Base-by-base conservation (phyloP, 2,888 invertebrate species). In the Eudasyphora cyanicolor region DNA sequence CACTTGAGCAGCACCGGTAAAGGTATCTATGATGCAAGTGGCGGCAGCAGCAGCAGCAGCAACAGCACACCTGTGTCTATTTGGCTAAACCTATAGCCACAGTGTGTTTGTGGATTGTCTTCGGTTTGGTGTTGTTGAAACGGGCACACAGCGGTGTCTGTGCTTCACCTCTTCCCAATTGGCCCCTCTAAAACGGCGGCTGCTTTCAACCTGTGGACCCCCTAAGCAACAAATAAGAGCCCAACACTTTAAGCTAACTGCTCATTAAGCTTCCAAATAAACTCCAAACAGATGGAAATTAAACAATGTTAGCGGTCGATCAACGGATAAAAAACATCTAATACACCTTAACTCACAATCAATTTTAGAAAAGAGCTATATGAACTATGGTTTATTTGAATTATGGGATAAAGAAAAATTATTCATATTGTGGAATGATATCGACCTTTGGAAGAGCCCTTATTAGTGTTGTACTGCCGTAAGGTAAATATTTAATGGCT, bases 11-110 rank as follows among this genome's bases (percentile, higher is more conserved):
- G 12, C 38, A 38, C 38, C 21, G 32, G 14, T 60, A 24, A 24
- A 10, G 7, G 64, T 67, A 10, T 38, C 21, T 21, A 24, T 74
- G 73, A 51, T 75, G 78, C 80, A 78, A 77, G 77, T 27, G 27
- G 8, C 57, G 27, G 8, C 60, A 29, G 29, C 57, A 14, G 10
- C 8, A 12, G 27, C 19, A 57, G 57, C 17, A 24, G 27, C 27
- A 2, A 4, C 83, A 8, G 49, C 57, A 81, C 84, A 84, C 84
- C 84, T 84, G 84, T 84, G 80, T 78, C 38, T 80, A 83, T 83
- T 78, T 78, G 78, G 75, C 42, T 78, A 49, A 62, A 70, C 60
- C 35, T 60, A 76, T 79, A 60, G 62, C 75, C 77, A 77, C 69
- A 75, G 75, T 80, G 79, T 79, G 75, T n/a, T n/a, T 19, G 5